Evolutionary conservation across 2,888 invertebrate genomes (phyloP), one percentile per base, ranked within the genome.

Genomic region (Scelioninae gen. 2): DNA sequence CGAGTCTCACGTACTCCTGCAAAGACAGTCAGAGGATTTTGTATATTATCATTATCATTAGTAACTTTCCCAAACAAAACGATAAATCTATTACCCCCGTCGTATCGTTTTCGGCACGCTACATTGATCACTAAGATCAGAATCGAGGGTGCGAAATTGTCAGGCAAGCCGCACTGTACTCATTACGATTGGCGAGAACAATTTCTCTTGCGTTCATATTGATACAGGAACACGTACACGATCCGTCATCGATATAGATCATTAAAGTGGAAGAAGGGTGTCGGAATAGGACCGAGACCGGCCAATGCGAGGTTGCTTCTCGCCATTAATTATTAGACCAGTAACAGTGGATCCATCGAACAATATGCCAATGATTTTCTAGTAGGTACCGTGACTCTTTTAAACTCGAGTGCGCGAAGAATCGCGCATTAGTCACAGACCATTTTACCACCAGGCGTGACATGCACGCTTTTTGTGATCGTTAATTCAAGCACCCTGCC

Each of bases 371-470:
- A 80, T 80, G 79, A 83, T 83, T 82, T 79, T 79, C 80, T 76
- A 79, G 78, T 78, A 77, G 76, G 67, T 52, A 58, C 45, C 48
- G 67, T 68, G 65, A 55, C 77, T 74, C 75, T 74, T 69, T 74
- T 73, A 76, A 65, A 69, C 64, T 77, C 73, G 74, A 78, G 78
- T 74, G 76, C 76, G 77, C 76, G 77, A 75, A 79, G 79, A 80
- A 80, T 79, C 78, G 76, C 76, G 79, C 80, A 84, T 86, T 85
- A 85, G 86, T 85, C 85, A 85, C 85, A 84, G 83, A 78, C 82
- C 82, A 85, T 85, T 85, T 85, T 85, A 81, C 81, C 80, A 85
- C 81, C 84, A 84, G 84, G 83, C 85, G 85, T 85, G 85, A 85
- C 85, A 84, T 60, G 74, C 73, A 72, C 75, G 76, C 77, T 77